Percentiles rank a stretch among this genome's conserved stretches.
Conservation (phyloP, 1,140 invertebrate species). For the Drosophila nigrodunni region DNA sequence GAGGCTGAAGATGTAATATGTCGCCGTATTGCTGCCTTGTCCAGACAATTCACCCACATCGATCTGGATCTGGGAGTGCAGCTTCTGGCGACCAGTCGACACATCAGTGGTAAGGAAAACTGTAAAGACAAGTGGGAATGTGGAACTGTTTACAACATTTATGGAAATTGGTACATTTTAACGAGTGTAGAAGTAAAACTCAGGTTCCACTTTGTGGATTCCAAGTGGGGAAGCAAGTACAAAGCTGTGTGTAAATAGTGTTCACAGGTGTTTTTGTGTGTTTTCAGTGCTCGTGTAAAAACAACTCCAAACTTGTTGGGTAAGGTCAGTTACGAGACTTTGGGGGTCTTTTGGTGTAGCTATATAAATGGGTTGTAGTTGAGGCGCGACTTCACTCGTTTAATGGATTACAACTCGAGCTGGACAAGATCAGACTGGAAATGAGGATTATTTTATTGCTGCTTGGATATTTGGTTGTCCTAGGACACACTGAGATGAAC, state of each 20-base stretch:
- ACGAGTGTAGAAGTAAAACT: neutral
- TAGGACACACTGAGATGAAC: neutral
- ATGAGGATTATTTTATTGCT: constrained; percentile 38
- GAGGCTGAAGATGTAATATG: constrained; percentile 79
- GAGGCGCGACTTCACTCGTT: constrained; percentile 34
- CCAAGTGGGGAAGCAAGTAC: constrained; percentile 51
- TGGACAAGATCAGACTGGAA: constrained; percentile 11
- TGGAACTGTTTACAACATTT: neutral
- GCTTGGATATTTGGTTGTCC: constrained; percentile 17
- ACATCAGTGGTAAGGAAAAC: constrained; percentile 84
- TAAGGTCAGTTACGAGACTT: constrained; percentile 60
- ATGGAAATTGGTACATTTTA: neutral
- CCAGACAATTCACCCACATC: constrained; percentile 78
- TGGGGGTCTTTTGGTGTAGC: constrained; percentile 3
- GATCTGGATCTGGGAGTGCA: constrained; percentile 78
- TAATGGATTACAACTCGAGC: constrained; percentile 7
- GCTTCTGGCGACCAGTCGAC: constrained; percentile 68
- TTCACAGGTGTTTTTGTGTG: constrained; percentile 54
- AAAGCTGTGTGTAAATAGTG: constrained; percentile 66
- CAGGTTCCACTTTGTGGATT: constrained; percentile 18
- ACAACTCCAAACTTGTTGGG: constrained; percentile 25
- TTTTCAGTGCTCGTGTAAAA: neutral
- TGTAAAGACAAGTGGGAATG: constrained; percentile 7
- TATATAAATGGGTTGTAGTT: constrained; percentile 56
- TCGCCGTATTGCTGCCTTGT: constrained; percentile 70